phyloP scores from a whole-genome alignment of 2,797 vertebrate genomes.

The Trichosurus vulpecula region DNA sequence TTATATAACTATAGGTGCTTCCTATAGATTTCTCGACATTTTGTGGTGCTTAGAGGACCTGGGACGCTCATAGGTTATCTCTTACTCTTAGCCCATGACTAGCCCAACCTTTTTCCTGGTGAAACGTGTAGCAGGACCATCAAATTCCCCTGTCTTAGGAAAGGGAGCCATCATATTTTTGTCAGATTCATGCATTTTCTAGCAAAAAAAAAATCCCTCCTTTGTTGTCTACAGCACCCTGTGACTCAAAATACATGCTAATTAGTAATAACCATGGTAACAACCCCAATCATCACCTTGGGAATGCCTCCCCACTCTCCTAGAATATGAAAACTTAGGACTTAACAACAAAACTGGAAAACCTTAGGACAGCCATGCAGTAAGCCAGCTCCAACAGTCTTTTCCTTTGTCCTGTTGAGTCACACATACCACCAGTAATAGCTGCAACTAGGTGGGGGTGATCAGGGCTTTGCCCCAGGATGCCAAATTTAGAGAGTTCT shows the following conservation, averaged over 20 bases:
- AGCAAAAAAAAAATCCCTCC: background rate
- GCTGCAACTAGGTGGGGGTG: background rate
- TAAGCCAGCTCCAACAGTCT: background rate
- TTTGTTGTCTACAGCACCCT: background rate
- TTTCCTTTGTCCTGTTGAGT: background rate
- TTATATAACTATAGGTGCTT: background rate
- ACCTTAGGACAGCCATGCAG: background rate
- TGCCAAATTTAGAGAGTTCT: background rate
- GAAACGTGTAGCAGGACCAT: background rate
- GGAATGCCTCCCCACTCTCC: background rate
- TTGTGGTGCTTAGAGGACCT: background rate
- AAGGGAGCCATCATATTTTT: background rate
- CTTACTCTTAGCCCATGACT: background rate
- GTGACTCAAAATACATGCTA: background rate
- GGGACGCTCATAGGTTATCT: background rate
- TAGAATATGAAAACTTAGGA: background rate
- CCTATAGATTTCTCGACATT: background rate
- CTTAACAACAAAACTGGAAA: background rate
- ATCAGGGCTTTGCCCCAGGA: background rate
- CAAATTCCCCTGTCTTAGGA: background rate
- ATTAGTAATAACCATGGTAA: background rate
- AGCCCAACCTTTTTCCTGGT: background rate
- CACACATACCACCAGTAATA: background rate
- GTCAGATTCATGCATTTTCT: background rate
- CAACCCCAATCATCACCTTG: background rate